Evolutionary conservation across 1,140 invertebrate species (phyloP), one percentile per base, ranked within the genome.

Genomic region (Zeugodacus cucurbitae): DNA sequence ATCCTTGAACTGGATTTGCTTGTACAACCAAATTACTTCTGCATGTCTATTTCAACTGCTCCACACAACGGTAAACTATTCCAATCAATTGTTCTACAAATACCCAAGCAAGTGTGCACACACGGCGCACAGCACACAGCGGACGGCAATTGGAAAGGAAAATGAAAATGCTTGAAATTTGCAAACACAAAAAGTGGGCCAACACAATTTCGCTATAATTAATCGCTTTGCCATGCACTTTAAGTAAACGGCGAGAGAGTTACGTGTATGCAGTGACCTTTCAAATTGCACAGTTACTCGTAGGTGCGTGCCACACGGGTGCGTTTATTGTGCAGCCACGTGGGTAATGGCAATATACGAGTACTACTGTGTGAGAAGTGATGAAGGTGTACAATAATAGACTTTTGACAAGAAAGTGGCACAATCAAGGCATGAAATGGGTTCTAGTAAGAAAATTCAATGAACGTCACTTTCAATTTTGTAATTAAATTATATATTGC

Each of bases 1-100:
- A 54, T 82, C 74, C 74, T 82, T 82, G 74, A 82, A 82, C 74
- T 82, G 74, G 26, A 82, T 82, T 54, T 82, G 48, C 74, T 82
- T 82, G 26, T 82, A 5, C 74, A 82, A 48, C n/a, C 44, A 26
- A 82, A 82, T 26, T 82, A 82, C 22, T n/a, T 26, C 10, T 26
- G 7, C 41, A 82, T 54, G 37, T 48, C 74, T 26, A 29, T 82
- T 82, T 82, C 11, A 29, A 82, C 10, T 41, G 22, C 74, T 11
- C 29, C 67, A 74, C 20, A 74, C 34, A 74, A 41, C 6, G 44
- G 74, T 48, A 82, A 82, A 82, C 74, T 48, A 82, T 48, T 82
- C 22, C 74, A 48, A 48, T 48, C 74, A 82, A 82, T 82, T 82
- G 41, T 22, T 32, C 62, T 74, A 37, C 29, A 74, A 74, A 74